These are phyloP conservation scores for Temnothorax ravouxi DNA, from an alignment of 2,888 invertebrate genomes.

Conservation along the genomic window DNA sequence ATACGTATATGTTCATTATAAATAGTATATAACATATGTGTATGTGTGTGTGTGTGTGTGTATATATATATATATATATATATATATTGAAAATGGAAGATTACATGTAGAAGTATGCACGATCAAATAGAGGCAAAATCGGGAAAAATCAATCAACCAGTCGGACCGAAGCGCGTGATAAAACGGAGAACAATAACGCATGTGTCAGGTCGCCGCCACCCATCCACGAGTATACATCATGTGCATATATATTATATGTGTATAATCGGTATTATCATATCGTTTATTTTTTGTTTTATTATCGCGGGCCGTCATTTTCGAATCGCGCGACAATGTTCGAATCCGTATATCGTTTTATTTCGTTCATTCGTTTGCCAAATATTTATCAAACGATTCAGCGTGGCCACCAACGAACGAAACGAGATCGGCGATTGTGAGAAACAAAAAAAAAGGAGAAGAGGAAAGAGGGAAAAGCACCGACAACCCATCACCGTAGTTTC, in stretches of 20 bases:
- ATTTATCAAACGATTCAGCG: slow-evolving; percentile 52
- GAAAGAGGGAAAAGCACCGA: slow-evolving; percentile 20
- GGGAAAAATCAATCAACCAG: slow-evolving; percentile 60
- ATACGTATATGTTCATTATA: slow-evolving; percentile 65
- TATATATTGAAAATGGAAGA: slow-evolving; percentile 51
- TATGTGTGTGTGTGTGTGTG: slow-evolving; percentile 51
- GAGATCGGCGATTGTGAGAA: slow-evolving; percentile 77
- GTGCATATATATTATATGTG: not conserved
- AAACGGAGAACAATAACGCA: slow-evolving; percentile 45
- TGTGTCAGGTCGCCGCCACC: slow-evolving; percentile 39
- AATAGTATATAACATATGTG: slow-evolving; percentile 55
- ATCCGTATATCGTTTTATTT: slow-evolving; percentile 46
- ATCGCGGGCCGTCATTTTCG: slow-evolving; percentile 21
- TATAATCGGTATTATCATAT: slow-evolving; percentile 39
- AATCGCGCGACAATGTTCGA: slow-evolving; percentile 26
- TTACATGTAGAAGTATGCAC: slow-evolving; percentile 64
- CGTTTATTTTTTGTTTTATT: slow-evolving; percentile 48
- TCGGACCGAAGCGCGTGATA: slow-evolving; percentile 44
- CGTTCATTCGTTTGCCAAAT: slow-evolving; percentile 53
- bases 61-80: not conserved
- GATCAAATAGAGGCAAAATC: slow-evolving; percentile 32
- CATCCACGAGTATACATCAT: slow-evolving; percentile 27
- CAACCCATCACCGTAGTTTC: slow-evolving; percentile 62
- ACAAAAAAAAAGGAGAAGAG: slow-evolving; percentile 69
- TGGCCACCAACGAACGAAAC: slow-evolving; percentile 40